phyloP scores from a whole-genome alignment of 1,140 invertebrate genomes.

The Pygmarrhopalites habei region DNA sequence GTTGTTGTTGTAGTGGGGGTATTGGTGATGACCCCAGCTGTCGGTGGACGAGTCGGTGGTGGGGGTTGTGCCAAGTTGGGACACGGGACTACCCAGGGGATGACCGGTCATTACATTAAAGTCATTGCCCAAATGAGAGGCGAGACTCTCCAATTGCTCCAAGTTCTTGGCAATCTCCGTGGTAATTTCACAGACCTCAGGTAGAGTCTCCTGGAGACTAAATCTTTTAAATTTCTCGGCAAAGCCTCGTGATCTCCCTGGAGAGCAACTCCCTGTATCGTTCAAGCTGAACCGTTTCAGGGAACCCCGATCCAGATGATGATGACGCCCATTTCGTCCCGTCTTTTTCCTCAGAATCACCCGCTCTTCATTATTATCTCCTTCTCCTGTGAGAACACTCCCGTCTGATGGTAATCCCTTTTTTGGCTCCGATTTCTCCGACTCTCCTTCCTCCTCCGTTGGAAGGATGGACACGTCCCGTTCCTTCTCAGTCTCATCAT shows the following conservation, averaged over 20 bases:
- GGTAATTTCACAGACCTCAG: conserved; percentile 35
- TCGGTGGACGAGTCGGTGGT: conserved; percentile 39
- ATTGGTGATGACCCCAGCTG: conserved; percentile 41
- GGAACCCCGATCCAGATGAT: not conserved
- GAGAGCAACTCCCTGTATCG: conserved; percentile 3
- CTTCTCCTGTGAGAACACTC: too few relatives aligned
- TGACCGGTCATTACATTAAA: not conserved
- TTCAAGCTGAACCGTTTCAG: conserved; percentile 29
- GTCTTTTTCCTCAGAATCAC: conserved; percentile 14
- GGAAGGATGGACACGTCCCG: conserved; percentile 1
- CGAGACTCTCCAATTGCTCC: conserved; percentile 20
- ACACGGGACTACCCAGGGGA: conserved; percentile 25
- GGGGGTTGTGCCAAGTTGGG: not conserved
- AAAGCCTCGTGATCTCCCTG: conserved; percentile 17
- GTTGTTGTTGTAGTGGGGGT: conserved; percentile 47
- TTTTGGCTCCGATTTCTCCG: too few relatives aligned
- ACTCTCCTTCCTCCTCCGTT: not conserved
- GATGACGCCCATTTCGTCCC: conserved; percentile 1
- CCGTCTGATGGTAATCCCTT: too few relatives aligned
- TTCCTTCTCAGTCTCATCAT: conserved; percentile 40
- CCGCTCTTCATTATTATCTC: not conserved
- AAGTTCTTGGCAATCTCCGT: conserved; percentile 36
- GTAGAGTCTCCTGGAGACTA: conserved; percentile 34
- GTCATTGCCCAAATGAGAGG: not conserved
- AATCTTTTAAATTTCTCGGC: conserved; percentile 32